These are phyloP conservation scores for Adelognathus sp. DNA, from an alignment of 2,888 invertebrate genomes.

Conservation along the genomic window DNA sequence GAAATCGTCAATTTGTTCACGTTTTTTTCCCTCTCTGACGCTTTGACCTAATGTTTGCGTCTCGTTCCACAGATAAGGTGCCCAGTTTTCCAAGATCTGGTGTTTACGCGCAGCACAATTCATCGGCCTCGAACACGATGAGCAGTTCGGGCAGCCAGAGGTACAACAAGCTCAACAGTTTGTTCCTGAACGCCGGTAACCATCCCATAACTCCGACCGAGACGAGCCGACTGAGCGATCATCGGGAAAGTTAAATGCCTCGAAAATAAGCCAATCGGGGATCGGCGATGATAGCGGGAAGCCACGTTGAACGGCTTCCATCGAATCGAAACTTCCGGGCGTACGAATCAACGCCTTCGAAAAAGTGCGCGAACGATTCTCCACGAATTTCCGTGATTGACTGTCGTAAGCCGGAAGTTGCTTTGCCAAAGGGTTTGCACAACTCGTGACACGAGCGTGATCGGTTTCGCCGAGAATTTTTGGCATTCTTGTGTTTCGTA, in stretches of 20 bases:
- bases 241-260: slow-evolving; percentile 76
- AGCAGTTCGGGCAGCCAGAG: slow-evolving; percentile 78
- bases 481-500: slow-evolving; percentile 26
- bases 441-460: slow-evolving; percentile 16
- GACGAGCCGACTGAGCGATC: slow-evolving; percentile 74
- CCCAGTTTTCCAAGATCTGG: slow-evolving; percentile 76
- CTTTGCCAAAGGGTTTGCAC: not conserved
- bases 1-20: no score
- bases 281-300: not conserved
- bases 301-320: not conserved
- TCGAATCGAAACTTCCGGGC: not conserved
- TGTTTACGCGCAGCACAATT: slow-evolving; percentile 77
- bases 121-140: slow-evolving; percentile 78
- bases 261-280: not conserved
- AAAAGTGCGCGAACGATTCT: slow-evolving; percentile 1
- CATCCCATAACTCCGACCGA: slow-evolving; percentile 73
- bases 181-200: slow-evolving; percentile 70
- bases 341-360: not conserved
- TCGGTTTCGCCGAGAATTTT: slow-evolving; percentile 19
- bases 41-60: not conserved
- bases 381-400: not conserved
- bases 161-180: slow-evolving; percentile 78
- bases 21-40: not conserved
- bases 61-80: slow-evolving; percentile 74
- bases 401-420: not conserved